Evolutionary conservation across 2,113 vertebrate genomes (phyloP), one percentile per base, ranked within the genome.

Genomic region (Scalopus aquaticus): DNA sequence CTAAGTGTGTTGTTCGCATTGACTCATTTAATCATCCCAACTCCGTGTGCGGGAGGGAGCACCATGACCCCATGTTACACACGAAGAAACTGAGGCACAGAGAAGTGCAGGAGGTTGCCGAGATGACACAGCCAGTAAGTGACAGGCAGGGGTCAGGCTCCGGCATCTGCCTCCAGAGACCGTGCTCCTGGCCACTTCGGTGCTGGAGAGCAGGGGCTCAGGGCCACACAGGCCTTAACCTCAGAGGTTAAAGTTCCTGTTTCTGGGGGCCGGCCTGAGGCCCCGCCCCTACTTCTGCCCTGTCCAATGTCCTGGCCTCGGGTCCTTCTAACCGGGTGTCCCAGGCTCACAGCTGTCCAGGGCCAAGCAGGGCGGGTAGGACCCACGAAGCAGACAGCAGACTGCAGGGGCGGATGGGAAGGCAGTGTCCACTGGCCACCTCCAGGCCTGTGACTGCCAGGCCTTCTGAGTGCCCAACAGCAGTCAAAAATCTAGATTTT

Each of bases 41-140:
- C 16, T 12, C n/a, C 30, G 35, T 0, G 0, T 2, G 20, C 65
- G 2, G 0, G 28, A 49, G 56, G n/a, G 1, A 2, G 12, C 6
- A 4, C 46, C 6, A 10, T 30, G 10, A 51, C 30, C 76, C 49
- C n/a, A n/a, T 60, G 32, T 78, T 17, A 81, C 69, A 64, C 6
- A 22, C 0, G 54, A 49, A 79, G 19, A 58, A 39, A 28, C n/a
- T 6, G 60, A 65, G 39, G 85, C 70, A 44, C 56, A 67, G 64
- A 78, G 90, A 72, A 1, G 3, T 51, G 39, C 56, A 54, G 51
- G 22, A 64, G 67, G 13, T 19, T 17, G 42, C 9, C 28, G 9
- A 22, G 35, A 6, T 19, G 62, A 10, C 54, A 56, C 9, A 37
- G 73, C 44, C 37, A 16, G 0, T n/a, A 30, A 6, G 4, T 4